Evolutionary conservation across 2,113 vertebrate genomes (phyloP).

Genomic region (Malurus elegans): DNA sequence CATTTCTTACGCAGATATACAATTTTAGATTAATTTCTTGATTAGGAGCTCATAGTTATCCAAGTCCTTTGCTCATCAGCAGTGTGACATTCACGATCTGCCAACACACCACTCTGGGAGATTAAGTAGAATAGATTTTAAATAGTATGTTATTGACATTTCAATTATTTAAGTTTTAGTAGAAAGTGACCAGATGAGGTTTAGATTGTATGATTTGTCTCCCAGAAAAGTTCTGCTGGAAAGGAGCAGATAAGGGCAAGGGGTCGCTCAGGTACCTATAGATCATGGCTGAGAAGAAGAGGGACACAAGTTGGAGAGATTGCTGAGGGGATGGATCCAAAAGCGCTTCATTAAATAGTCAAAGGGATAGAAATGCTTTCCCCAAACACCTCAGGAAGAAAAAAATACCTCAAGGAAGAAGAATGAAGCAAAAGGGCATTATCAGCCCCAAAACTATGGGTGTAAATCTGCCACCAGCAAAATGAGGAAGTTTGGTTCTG

Average conservation of each 20-base stretch:
- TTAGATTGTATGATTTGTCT: constrained; percentile 32
- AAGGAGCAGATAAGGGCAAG: neutral
- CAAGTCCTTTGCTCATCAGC: constrained; percentile 66
- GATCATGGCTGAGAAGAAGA: neutral
- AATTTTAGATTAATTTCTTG: constrained; percentile 64
- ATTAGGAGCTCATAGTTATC: constrained; percentile 58
- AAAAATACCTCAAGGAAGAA: neutral
- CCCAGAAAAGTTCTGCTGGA: constrained; percentile 7
- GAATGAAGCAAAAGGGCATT: neutral
- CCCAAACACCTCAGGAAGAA: neutral
- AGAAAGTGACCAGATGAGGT: constrained; percentile 63
- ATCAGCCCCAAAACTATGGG: neutral
- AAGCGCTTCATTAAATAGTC: neutral
- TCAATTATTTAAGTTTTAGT: constrained; percentile 63
- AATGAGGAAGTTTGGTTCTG: neutral
- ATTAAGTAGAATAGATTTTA: constrained; percentile 70
- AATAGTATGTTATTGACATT: constrained; percentile 69
- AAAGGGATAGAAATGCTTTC: neutral
- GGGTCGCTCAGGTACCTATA: neutral
- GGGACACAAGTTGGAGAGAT: neutral
- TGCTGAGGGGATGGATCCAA: neutral
- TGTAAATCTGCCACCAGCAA: neutral
- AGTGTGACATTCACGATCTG: constrained; percentile 67
- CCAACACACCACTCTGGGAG: constrained; percentile 66
- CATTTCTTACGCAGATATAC: constrained; percentile 46